Evolutionary conservation across 2,797 vertebrate genomes (phyloP).

Genomic region (Phrynocephalus forsythii): DNA sequence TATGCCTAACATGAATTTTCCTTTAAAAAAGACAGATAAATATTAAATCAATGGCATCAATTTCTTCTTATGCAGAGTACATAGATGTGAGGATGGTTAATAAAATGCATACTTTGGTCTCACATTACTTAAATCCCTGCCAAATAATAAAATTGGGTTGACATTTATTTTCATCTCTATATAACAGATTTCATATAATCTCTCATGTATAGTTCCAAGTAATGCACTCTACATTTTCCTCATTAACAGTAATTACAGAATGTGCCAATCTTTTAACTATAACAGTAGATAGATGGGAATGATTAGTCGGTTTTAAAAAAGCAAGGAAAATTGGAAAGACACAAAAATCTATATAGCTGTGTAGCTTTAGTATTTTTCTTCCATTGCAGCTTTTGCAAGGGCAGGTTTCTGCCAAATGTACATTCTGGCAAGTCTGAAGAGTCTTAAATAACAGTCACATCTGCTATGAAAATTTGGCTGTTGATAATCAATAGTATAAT

Average conservation of each 20-base stretch:
- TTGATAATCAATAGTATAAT: slow-evolving; percentile 48
- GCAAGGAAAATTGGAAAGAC: slow-evolving; percentile 29
- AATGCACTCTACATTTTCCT: background rate
- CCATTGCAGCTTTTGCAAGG: slow-evolving; percentile 32
- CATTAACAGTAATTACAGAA: background rate
- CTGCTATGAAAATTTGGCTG: slow-evolving; percentile 65
- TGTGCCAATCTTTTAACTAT: background rate
- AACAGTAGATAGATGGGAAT: background rate
- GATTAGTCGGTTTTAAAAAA: slow-evolving; percentile 25
- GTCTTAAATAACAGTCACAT: slow-evolving; percentile 54
- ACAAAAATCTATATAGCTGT: slow-evolving; percentile 23
- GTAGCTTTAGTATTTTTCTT: slow-evolving; percentile 45
- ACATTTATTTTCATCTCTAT: background rate
- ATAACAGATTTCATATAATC: background rate
- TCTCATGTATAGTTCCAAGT: background rate
- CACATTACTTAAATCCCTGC: background rate
- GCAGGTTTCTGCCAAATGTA: slow-evolving; percentile 56
- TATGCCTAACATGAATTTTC: too few species aligned
- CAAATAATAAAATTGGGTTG: background rate
- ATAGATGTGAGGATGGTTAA: background rate
- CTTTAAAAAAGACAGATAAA: too few species aligned
- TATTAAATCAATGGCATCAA: too few species aligned
- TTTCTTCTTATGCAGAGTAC: background rate
- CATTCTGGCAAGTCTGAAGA: slow-evolving; percentile 58
- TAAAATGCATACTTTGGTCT: background rate